These are phyloP conservation scores for Symphodus melops DNA, from an alignment of 2,113 vertebrate genomes.

Conservation along the genomic window DNA sequence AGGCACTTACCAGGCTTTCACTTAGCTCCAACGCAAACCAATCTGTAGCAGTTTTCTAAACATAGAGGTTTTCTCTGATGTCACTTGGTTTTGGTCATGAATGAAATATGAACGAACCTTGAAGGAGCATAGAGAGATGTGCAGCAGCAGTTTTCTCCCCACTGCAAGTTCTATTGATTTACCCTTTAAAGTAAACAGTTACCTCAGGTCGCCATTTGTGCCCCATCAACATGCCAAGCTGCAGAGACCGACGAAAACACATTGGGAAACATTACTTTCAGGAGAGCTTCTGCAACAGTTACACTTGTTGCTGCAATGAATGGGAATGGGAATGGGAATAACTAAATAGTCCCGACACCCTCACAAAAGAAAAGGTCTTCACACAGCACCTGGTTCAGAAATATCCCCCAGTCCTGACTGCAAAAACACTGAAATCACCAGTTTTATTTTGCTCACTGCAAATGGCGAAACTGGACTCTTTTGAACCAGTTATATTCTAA, in stretches of 20 bases:
- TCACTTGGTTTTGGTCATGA: background rate
- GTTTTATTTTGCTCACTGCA: conserved; percentile 28
- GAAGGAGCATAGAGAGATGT: conserved; percentile 8
- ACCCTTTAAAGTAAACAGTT: conserved; percentile 36
- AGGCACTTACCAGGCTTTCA: too few species aligned
- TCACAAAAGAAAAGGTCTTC: conserved; percentile 1
- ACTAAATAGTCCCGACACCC: background rate
- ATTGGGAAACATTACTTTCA: background rate
- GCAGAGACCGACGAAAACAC: background rate
- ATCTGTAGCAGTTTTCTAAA: too few species aligned
- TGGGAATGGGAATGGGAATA: background rate
- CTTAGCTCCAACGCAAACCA: too few species aligned
- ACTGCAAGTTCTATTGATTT: conserved; percentile 28
- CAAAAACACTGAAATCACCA: conserved; percentile 37
- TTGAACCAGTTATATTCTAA: conserved; percentile 66
- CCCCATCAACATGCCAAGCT: background rate
- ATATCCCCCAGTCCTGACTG: conserved; percentile 7
- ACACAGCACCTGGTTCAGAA: background rate
- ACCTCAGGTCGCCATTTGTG: conserved; percentile 26
- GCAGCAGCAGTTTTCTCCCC: conserved; percentile 16
- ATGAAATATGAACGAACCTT: background rate
- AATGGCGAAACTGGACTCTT: conserved; percentile 49
- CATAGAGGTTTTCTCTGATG: background rate
- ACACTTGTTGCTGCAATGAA: background rate
- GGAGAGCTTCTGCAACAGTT: background rate